Evolutionary conservation across 2,888 invertebrate genomes (phyloP), one percentile per base, ranked within the genome.

Genomic region (Aricia artaxerxes): DNA sequence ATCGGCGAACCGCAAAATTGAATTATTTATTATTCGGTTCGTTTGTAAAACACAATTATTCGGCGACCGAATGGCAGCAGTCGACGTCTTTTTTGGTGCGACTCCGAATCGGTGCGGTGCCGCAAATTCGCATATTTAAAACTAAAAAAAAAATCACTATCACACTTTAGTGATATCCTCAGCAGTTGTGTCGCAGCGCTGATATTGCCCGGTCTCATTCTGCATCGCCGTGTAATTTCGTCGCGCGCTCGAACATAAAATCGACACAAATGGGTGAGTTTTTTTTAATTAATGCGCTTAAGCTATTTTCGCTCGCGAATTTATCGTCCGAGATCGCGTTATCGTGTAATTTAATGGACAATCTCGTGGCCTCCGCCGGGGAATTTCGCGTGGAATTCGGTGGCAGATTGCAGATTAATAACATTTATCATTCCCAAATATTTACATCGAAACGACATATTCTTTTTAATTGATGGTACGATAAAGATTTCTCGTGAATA

Each of bases 391-490:
- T 85, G 88, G 92, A 91, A 93, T 92, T 83, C 93, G 82, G 94
- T 94, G 94, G 94, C 94, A 92, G 93, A 93, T 94, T 90, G 83
- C 85, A 91, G 93, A 93, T 93, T 90, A 90, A 81, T 84, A 81
- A 81, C 87, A 91, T 92, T 89, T 87, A 91, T 92, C 93, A 92
- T 90, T 88, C 84, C 82, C 83, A 82, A 86, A 88, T 87, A 89
- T 89, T 88, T 87, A 87, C 87, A 89, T 90, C 84, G 84, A 86
- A 88, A 91, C 91, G 83, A 89, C 88, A 82, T 85, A 85, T 84
- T 82, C 88, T 89, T 85, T 87, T 88, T 87, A 86, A 89, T 88
- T 86, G 90, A 90, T 88, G 83, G 82, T 82, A 85, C 84, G 87
- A 87, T 87, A 86, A 82, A 86, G 86, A 87, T 86, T 92, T 91